Percentiles rank a stretch among this genome's conserved stretches.
Evolutionary conservation across 2,888 invertebrate species (phyloP).

Genomic region (Diplolepis rosae): DNA sequence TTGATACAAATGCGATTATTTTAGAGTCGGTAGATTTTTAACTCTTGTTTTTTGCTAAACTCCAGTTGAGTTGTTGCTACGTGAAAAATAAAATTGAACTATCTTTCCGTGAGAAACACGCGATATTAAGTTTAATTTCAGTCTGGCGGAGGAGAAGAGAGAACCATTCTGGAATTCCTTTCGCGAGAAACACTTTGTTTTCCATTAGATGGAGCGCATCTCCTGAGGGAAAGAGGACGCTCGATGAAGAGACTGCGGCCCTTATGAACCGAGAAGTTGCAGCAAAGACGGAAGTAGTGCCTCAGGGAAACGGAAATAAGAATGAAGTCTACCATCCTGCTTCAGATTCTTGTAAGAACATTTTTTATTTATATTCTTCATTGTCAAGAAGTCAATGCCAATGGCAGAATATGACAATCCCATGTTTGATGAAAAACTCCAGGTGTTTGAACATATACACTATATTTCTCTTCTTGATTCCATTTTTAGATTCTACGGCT

Average conservation of each 20-base stretch:
- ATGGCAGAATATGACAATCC: slow-evolving; percentile 36
- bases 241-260: slow-evolving; percentile 41
- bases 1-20: too few species aligned
- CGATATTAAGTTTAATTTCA: slow-evolving; percentile 27
- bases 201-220: slow-evolving; percentile 46
- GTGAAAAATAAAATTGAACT: slow-evolving; percentile 25
- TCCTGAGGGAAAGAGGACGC: slow-evolving; percentile 39
- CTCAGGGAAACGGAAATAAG: slow-evolving; percentile 42
- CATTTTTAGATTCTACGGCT: not conserved
- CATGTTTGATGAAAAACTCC: not conserved
- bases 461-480: not conserved
- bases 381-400: slow-evolving; percentile 37
- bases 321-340: slow-evolving; percentile 36
- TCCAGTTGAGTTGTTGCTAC: not conserved
- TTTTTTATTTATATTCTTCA: not conserved
- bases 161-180: slow-evolving; percentile 29
- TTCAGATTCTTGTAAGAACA: slow-evolving; percentile 37
- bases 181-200: slow-evolving; percentile 41
- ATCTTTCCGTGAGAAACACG: slow-evolving; percentile 22
- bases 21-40: too few species aligned
- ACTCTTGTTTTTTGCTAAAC: too few species aligned
- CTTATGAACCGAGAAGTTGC: slow-evolving; percentile 42
- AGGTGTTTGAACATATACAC: not conserved
- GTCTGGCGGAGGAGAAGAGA: slow-evolving; percentile 22
- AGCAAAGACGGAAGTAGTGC: slow-evolving; percentile 41